phyloP scores from a whole-genome alignment of 2,888 invertebrate species.

The Molorchus minor region DNA sequence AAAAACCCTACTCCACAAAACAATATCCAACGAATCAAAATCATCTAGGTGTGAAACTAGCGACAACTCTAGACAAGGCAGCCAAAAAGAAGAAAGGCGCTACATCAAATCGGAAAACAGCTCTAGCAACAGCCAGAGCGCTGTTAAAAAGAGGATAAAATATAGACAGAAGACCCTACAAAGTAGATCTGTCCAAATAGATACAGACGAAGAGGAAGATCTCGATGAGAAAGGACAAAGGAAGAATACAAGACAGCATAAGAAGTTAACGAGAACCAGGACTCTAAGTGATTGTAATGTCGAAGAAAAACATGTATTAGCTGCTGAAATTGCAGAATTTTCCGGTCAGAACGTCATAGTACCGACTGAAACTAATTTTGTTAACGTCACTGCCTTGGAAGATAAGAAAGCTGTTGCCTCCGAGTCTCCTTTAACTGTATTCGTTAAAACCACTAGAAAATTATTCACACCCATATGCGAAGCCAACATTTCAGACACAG shows the following conservation, averaged over 20 bases:
- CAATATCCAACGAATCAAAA: constrained; percentile 43
- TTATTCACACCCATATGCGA: constrained; percentile 72
- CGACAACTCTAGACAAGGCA: constrained; percentile 38
- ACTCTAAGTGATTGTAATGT: constrained; percentile 46
- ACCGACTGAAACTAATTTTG: constrained; percentile 49
- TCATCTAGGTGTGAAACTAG: constrained; percentile 39
- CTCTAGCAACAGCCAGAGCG: constrained; percentile 50
- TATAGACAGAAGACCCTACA: constrained; percentile 55
- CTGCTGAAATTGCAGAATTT: constrained; percentile 22
- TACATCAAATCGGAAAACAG: constrained; percentile 45
- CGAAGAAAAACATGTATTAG: constrained; percentile 6
- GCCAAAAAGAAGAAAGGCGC: constrained; percentile 34
- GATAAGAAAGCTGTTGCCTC: constrained; percentile 26
- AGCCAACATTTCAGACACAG: constrained; percentile 40
- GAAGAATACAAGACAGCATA: constrained; percentile 40
- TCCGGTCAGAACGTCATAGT: constrained; percentile 49
- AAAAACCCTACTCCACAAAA: constrained; percentile 45
- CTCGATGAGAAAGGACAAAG: constrained; percentile 21
- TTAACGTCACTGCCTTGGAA: constrained; percentile 31
- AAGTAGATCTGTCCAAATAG: constrained; percentile 45
- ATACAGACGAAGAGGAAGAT: constrained; percentile 52
- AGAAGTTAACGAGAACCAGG: constrained; percentile 48
- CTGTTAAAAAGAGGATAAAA: constrained; percentile 56
- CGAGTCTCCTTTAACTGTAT: constrained; percentile 68
- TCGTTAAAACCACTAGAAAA: constrained; percentile 83